phyloP scores from a whole-genome alignment of 1,140 invertebrate species.

The Drosophila sucinea region DNA sequence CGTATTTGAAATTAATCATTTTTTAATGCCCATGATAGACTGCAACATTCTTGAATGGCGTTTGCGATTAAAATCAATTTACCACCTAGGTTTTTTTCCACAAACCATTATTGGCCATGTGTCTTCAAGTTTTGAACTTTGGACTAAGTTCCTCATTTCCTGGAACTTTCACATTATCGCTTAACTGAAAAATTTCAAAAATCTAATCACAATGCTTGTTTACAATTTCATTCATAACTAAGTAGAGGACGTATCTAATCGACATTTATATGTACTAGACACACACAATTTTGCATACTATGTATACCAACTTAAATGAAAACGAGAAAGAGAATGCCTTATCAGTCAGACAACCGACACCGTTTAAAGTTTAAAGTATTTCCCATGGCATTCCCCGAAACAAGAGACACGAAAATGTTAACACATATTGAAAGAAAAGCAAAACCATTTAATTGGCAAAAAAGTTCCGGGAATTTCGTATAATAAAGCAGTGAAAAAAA shows the following conservation, averaged over 20 bases:
- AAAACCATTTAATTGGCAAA: slow-evolving; percentile 14
- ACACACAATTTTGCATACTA: slow-evolving; percentile 2
- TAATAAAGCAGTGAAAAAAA: slow-evolving; percentile 1
- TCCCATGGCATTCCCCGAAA: slow-evolving; percentile 19
- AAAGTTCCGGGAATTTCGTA: slow-evolving; percentile 16
- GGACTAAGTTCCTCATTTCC: background rate
- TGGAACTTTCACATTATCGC: background rate
- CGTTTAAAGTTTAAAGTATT: slow-evolving; percentile 1
- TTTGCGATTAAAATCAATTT: no score
- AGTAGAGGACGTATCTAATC: slow-evolving; percentile 2
- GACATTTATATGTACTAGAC: background rate
- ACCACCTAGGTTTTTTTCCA: background rate
- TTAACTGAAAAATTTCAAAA: background rate
- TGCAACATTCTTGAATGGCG: no score
- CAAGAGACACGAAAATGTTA: slow-evolving; percentile 7
- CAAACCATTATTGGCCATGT: background rate
- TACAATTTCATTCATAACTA: slow-evolving; percentile 18
- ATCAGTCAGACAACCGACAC: slow-evolving; percentile 1
- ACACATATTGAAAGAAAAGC: slow-evolving; percentile 15
- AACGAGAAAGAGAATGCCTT: background rate
- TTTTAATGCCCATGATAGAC: no score
- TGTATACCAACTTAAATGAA: background rate
- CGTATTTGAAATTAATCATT: no score
- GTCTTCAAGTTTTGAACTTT: background rate
- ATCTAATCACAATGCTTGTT: background rate